These are phyloP conservation scores for Probaryconus sp. DNA, from an alignment of 1,140 invertebrate species.

Conservation along the genomic window DNA sequence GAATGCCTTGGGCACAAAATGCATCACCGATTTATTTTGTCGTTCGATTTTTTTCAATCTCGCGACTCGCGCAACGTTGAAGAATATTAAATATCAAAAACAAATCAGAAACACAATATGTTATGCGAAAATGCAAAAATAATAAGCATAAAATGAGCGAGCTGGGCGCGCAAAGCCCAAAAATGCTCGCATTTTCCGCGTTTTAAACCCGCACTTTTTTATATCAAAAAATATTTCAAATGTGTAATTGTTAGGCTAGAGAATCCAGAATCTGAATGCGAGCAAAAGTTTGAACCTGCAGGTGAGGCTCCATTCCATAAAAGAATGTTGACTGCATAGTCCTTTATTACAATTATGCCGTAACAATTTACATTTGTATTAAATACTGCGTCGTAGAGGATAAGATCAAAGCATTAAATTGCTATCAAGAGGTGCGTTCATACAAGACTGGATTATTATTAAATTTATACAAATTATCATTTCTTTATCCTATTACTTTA, in stretches of 20 bases:
- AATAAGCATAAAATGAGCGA: slow-evolving; percentile 51
- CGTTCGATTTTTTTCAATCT: slow-evolving; percentile 71
- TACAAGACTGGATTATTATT: slow-evolving; percentile 17
- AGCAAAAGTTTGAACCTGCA: slow-evolving; percentile 72
- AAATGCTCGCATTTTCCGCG: slow-evolving; percentile 71
- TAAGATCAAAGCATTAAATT: slow-evolving; percentile 14
- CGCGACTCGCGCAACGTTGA: slow-evolving; percentile 73
- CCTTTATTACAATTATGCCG: slow-evolving; percentile 39
- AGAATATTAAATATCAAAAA: slow-evolving; percentile 63
- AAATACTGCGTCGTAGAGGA: slow-evolving; percentile 15
- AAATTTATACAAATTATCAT: not conserved
- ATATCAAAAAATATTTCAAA: slow-evolving; percentile 44
- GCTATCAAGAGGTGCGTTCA: not conserved
- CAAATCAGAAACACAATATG: slow-evolving; percentile 29
- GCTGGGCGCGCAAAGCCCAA: slow-evolving; percentile 78
- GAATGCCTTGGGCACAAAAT: slow-evolving; percentile 72
- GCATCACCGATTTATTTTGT: slow-evolving; percentile 74
- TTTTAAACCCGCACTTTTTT: slow-evolving; percentile 74
- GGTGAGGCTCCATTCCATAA: slow-evolving; percentile 76
- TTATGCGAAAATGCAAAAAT: slow-evolving; percentile 38
- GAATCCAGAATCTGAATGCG: slow-evolving; percentile 69
- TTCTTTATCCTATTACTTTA: too few species aligned
- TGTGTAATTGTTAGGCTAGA: slow-evolving; percentile 62
- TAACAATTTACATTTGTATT: slow-evolving; percentile 36
- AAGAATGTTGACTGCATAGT: slow-evolving; percentile 69